These are phyloP conservation scores for Dipodomys merriami DNA, from an alignment of 2,113 vertebrate genomes.

Conservation along the genomic window DNA sequence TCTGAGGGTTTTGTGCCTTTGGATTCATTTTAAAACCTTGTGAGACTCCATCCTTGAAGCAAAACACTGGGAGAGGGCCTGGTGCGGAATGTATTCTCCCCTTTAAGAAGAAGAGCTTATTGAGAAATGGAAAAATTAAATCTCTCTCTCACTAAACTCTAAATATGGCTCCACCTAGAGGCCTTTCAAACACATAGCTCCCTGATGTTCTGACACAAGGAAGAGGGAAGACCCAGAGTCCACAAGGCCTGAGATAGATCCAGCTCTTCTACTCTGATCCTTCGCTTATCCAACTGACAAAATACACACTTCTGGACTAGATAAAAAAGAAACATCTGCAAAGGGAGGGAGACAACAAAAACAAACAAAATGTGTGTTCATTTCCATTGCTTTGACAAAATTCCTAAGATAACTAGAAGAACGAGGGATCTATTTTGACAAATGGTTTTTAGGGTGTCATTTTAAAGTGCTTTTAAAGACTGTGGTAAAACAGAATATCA, in stretches of 20 bases:
- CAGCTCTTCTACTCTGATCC: too few species aligned
- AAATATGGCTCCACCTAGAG: not conserved
- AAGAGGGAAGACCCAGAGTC: not conserved
- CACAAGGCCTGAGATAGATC: not conserved
- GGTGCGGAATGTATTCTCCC: not conserved
- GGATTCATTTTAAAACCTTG: not conserved
- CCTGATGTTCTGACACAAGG: not conserved
- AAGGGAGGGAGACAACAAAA: not conserved
- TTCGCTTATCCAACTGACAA: not conserved
- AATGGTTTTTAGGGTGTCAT: not conserved
- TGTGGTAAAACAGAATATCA: not conserved
- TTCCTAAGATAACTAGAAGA: too few species aligned
- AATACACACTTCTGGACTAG: not conserved
- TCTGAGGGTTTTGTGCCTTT: not conserved
- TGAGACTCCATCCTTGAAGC: not conserved
- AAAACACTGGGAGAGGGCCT: not conserved
- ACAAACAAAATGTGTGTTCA: not conserved
- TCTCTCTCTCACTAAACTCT: not conserved
- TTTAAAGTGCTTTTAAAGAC: too few species aligned
- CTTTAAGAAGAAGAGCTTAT: not conserved
- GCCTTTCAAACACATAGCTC: not conserved
- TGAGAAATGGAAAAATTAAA: not conserved
- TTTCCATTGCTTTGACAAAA: not conserved
- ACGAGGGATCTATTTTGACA: too few species aligned
- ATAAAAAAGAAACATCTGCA: not conserved